These are phyloP conservation scores for Herpailurus yagouaroundi DNA, from an alignment of 2,113 vertebrate species.

Conservation along the genomic window DNA sequence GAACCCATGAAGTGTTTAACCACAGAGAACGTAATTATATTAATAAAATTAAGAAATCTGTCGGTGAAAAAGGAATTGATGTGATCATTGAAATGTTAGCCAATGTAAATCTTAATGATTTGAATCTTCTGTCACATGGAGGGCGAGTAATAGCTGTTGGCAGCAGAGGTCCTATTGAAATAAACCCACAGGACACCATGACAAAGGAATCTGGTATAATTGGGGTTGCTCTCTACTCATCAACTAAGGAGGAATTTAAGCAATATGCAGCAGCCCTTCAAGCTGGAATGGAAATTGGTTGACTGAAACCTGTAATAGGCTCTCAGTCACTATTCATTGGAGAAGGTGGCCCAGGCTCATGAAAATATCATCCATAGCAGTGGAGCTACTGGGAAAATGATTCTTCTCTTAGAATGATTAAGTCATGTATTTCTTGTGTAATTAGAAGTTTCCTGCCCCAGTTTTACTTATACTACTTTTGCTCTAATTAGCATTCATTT, in stretches of 20 bases:
- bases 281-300: conserved; percentile 88
- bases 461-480: not conserved
- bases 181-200: conserved; percentile 94
- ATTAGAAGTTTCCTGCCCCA: not conserved
- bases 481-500: not conserved
- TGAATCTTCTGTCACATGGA: conserved; percentile 87
- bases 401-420: conserved; percentile 82
- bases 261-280: conserved; percentile 83
- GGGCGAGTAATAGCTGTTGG: conserved; percentile 94
- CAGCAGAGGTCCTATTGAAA: conserved; percentile 90
- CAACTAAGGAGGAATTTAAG: conserved; percentile 86
- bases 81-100: conserved; percentile 97
- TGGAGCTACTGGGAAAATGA: conserved; percentile 90
- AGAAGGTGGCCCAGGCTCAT: conserved; percentile 86
- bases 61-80: conserved; percentile 86
- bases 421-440: not conserved
- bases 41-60: conserved; percentile 89
- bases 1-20: conserved; percentile 93
- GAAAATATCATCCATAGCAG: conserved; percentile 85
- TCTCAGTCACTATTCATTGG: conserved; percentile 83
- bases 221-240: conserved; percentile 87
- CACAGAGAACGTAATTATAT: conserved; percentile 91
- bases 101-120: conserved; percentile 93
- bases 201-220: conserved; percentile 91
- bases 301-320: conserved; percentile 88